Conservation (phyloP, 1,140 invertebrate genomes). For the Aphidius gifuensis region DNA sequence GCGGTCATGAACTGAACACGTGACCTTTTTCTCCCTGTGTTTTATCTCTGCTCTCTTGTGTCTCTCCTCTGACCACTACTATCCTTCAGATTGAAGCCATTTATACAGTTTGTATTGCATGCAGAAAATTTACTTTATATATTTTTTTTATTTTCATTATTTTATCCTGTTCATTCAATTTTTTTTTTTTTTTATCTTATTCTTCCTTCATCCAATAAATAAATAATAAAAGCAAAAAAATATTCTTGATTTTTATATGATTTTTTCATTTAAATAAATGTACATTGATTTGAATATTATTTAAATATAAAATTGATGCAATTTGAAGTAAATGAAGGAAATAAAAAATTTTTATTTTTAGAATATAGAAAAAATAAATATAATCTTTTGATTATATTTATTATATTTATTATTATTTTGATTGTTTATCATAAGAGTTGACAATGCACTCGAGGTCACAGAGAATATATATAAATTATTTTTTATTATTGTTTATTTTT, state of each 20-base stretch:
- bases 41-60: not conserved
- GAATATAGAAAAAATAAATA: too few relatives aligned
- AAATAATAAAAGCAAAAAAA: too few relatives aligned
- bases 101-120: not conserved
- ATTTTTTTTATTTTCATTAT: not conserved
- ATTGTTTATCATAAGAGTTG: constrained; percentile 19
- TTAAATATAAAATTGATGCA: not conserved
- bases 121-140: not conserved
- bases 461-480: constrained; percentile 10
- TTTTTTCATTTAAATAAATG: too few relatives aligned
- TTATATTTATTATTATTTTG: not conserved
- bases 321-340: too few relatives aligned
- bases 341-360: too few relatives aligned
- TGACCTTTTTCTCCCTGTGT: not conserved
- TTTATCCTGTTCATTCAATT: too few relatives aligned
- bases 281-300: not conserved
- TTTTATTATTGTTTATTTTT: not conserved
- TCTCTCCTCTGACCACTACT: not conserved
- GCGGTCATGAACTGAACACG: constrained; percentile 12
- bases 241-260: too few relatives aligned
- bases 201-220: too few relatives aligned
- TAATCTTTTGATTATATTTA: too few relatives aligned
- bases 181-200: too few relatives aligned
- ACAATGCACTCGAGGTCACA: constrained; percentile 17
- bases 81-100: too few relatives aligned